Evolutionary conservation across 2,797 vertebrate genomes (phyloP).

Genomic region (Myotis planiceps): DNA sequence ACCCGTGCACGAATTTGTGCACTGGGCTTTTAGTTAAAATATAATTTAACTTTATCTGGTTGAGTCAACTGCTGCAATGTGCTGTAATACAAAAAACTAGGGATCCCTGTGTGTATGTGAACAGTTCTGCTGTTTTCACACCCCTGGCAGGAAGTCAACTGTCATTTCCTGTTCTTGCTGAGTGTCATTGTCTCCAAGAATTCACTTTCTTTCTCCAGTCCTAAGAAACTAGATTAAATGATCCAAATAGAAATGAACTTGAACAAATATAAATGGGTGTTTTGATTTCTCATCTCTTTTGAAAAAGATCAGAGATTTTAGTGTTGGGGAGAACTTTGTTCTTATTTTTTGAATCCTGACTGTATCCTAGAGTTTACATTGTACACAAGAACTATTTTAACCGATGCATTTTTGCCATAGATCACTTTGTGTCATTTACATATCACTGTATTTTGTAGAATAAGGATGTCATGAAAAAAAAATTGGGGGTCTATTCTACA

Average conservation of each 20-base stretch:
- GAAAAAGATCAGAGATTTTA: not conserved
- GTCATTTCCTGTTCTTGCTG: not conserved
- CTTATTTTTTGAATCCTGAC: not conserved
- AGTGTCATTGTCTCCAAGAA: too few species aligned
- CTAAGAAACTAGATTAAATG: not conserved
- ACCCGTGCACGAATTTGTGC: too few species aligned
- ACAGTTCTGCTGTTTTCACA: accelerated
- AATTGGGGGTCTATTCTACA: not conserved
- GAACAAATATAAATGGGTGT: not conserved
- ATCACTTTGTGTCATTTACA: not conserved
- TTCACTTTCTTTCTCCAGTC: not conserved
- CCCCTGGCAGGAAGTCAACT: not conserved
- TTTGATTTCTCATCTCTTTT: not conserved
- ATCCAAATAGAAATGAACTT: not conserved
- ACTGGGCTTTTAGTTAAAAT: not conserved
- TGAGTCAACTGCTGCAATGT: not conserved
- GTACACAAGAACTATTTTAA: not conserved
- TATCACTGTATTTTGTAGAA: not conserved
- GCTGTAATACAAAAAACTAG: accelerated
- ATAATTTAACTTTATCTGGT: not conserved
- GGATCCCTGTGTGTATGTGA: accelerated
- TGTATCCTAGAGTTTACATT: not conserved
- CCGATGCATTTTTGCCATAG: not conserved
- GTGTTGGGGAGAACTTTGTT: too few species aligned
- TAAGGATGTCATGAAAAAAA: not conserved